These are phyloP conservation scores for Lemur catta DNA, from an alignment of 2,797 vertebrate genomes.

Conservation along the genomic window DNA sequence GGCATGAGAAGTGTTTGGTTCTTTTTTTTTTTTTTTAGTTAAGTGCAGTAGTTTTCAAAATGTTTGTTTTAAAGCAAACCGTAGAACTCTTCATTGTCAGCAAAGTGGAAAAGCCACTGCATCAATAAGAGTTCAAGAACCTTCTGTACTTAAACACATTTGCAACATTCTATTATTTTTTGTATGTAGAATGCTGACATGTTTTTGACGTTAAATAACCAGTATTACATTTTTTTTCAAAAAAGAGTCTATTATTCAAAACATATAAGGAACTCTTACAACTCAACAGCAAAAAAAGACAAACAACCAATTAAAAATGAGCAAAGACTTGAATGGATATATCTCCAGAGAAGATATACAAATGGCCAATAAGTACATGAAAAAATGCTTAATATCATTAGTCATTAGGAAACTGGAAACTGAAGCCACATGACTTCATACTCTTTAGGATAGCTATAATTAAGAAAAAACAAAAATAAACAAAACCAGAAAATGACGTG, in stretches of 20 bases:
- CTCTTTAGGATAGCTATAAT: background rate
- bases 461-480: background rate
- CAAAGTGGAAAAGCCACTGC: too few relatives aligned
- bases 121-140: too few relatives aligned
- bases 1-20: too few relatives aligned
- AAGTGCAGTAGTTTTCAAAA: too few relatives aligned
- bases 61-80: too few relatives aligned
- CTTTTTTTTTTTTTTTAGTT: too few relatives aligned
- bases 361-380: background rate
- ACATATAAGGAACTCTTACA: background rate
- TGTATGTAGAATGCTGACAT: too few relatives aligned
- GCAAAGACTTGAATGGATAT: background rate
- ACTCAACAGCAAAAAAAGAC: background rate
- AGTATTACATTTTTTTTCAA: too few relatives aligned
- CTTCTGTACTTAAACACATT: too few relatives aligned
- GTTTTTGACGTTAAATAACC: too few relatives aligned
- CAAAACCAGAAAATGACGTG: background rate
- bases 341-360: background rate
- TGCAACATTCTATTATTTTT: too few relatives aligned
- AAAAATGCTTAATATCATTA: background rate
- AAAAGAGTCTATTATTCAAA: background rate
- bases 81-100: too few relatives aligned
- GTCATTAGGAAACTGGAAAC: background rate
- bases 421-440: background rate
- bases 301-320: background rate